Percentiles rank a stretch among this genome's conserved stretches.
phyloP scores from a whole-genome alignment of 2,888 invertebrate genomes.

The Rugalucina vietnamica region DNA sequence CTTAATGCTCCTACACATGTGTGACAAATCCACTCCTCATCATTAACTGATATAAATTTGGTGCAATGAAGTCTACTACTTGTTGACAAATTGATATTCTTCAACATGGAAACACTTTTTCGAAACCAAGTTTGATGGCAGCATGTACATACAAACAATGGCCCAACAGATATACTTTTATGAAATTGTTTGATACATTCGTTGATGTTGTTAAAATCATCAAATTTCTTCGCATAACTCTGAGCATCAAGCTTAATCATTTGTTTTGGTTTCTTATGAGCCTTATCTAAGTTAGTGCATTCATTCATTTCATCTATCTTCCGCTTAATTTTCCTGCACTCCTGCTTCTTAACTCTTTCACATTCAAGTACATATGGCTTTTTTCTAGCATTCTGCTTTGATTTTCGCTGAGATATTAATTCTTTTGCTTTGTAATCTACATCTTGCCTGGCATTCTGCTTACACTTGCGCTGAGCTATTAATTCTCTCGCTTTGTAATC shows the following conservation, averaged over 20 bases:
- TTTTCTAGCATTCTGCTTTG: too few relatives aligned
- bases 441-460: too few relatives aligned
- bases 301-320: neutral
- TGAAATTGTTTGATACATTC: neutral
- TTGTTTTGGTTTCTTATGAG: neutral
- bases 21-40: constrained; percentile 30
- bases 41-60: constrained; percentile 22
- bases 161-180: neutral
- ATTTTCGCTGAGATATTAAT: too few relatives aligned
- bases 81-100: neutral
- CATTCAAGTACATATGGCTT: too few relatives aligned
- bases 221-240: too few relatives aligned
- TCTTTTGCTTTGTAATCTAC: too few relatives aligned
- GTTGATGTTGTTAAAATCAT: neutral
- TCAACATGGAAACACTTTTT: constrained; percentile 14
- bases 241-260: too few relatives aligned
- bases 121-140: constrained; percentile 33
- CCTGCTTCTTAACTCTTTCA: too few relatives aligned
- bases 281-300: neutral
- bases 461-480: too few relatives aligned
- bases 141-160: constrained; percentile 15
- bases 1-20: constrained; percentile 39
- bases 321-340: too few relatives aligned
- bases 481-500: too few relatives aligned
- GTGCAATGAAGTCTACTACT: constrained; percentile 34